Conservation (phyloP, 1,140 invertebrate genomes). For the Drosophila ercepeae region DNA sequence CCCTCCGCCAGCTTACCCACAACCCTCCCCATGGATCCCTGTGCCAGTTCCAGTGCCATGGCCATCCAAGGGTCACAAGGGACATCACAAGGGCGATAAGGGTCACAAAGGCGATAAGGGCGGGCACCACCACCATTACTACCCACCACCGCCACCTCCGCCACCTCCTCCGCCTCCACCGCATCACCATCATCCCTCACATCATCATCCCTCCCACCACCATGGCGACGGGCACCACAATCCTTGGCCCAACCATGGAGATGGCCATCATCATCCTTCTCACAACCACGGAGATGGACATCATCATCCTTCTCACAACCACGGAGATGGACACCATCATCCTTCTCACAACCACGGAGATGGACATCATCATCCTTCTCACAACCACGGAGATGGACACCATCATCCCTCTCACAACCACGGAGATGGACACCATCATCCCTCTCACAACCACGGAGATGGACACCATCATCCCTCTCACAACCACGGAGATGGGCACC, state of each 20-base stretch:
- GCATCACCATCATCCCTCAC: not conserved
- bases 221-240: no score
- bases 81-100: constrained; percentile 15
- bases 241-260: no score
- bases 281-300: not conserved
- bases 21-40: constrained; percentile 19
- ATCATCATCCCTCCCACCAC: no score
- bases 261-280: not conserved
- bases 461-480: constrained; percentile 2
- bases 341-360: constrained; percentile 9
- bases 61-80: constrained; percentile 40
- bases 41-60: constrained; percentile 42
- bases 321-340: not conserved
- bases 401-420: not conserved
- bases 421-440: not conserved
- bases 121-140: constrained; percentile 32
- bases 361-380: not conserved
- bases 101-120: constrained; percentile 41
- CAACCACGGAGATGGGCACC: constrained; percentile 3
- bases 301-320: constrained; percentile 4
- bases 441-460: not conserved
- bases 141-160: constrained; percentile 7
- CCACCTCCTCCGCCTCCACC: not conserved
- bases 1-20: constrained; percentile 7
- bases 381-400: constrained; percentile 1